Percentiles rank a stretch among this genome's conserved stretches.
Evolutionary conservation across 1,140 invertebrate genomes (phyloP).

Genomic region (Dryas iulia): DNA sequence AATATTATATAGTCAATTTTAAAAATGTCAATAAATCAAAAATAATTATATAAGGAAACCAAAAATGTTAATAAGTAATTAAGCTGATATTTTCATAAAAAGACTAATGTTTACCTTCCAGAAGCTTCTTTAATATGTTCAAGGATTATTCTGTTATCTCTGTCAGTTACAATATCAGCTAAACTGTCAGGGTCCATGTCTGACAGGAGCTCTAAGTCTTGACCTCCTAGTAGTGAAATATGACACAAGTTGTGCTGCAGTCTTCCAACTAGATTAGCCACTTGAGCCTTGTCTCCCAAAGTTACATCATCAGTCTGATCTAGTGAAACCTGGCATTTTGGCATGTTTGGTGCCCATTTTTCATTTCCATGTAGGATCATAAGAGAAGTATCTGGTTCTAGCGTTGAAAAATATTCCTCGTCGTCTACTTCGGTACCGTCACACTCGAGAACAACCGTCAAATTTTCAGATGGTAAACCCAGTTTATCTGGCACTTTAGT

Average conservation of each 20-base stretch:
- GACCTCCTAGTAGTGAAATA: slow-evolving; percentile 89
- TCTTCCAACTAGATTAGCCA: slow-evolving; percentile 85
- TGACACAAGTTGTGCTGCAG: slow-evolving; percentile 89
- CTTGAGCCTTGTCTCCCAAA: slow-evolving; percentile 80
- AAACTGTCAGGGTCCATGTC: slow-evolving; percentile 93
- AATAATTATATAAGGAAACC: no score
- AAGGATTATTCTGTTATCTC: slow-evolving; percentile 87
- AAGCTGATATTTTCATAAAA: not conserved
- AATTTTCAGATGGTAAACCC: slow-evolving; percentile 80
- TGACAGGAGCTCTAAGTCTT: slow-evolving; percentile 89
- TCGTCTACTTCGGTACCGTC: slow-evolving; percentile 94
- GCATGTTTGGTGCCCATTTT: slow-evolving; percentile 84
- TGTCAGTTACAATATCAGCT: slow-evolving; percentile 88
- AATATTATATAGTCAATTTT: no score
- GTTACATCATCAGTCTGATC: slow-evolving; percentile 85
- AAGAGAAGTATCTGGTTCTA: slow-evolving; percentile 90
- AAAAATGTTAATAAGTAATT: no score
- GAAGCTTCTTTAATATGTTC: slow-evolving; percentile 92
- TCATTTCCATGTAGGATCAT: slow-evolving; percentile 89
- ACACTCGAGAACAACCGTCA: slow-evolving; percentile 90
- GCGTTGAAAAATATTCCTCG: slow-evolving; percentile 92
- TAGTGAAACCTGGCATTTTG: slow-evolving; percentile 81
- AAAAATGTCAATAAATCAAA: no score
- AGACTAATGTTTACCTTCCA: slow-evolving; percentile 80
- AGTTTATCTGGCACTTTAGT: slow-evolving; percentile 86